Conservation (phyloP, 2,797 vertebrate genomes). For the Brotula barbata region DNA sequence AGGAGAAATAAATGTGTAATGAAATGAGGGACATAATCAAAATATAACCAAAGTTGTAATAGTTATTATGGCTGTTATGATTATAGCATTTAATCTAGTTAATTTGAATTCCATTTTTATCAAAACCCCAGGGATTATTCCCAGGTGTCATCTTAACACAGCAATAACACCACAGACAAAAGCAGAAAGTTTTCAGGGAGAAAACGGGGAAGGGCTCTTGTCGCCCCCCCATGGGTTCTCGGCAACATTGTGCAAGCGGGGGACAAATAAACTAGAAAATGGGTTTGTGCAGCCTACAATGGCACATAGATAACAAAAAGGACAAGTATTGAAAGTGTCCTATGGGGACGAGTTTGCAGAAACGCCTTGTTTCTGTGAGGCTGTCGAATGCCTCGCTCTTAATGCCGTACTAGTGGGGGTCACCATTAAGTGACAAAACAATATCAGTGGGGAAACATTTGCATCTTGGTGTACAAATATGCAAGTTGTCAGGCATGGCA, state of each 20-base stretch:
- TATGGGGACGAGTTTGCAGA: slow-evolving; percentile 64
- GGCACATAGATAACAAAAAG: slow-evolving; percentile 71
- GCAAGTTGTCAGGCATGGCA: slow-evolving; percentile 80
- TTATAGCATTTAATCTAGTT: slow-evolving; percentile 64
- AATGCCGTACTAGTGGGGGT: slow-evolving; percentile 70
- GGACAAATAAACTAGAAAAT: slow-evolving; percentile 77
- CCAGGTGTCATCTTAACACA: slow-evolving; percentile 69
- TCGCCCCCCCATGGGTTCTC: slow-evolving; percentile 50
- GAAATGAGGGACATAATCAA: slow-evolving; percentile 50
- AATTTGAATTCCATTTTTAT: slow-evolving; percentile 66
- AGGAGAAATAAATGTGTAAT: slow-evolving; percentile 3
- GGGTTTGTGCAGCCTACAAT: slow-evolving; percentile 74
- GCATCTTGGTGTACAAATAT: slow-evolving; percentile 73
- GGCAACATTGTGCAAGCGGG: slow-evolving; percentile 65
- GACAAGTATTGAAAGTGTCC: slow-evolving; percentile 73
- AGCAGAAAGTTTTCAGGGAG: slow-evolving; percentile 54
- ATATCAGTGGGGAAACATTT: slow-evolving; percentile 76
- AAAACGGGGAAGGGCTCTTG: slow-evolving; percentile 51
- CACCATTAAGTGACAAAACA: slow-evolving; percentile 78
- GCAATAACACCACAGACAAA: slow-evolving; percentile 65
- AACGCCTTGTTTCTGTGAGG: slow-evolving; percentile 60
- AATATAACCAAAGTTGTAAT: slow-evolving; percentile 51
- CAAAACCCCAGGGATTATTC: slow-evolving; percentile 57
- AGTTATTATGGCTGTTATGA: slow-evolving; percentile 57
- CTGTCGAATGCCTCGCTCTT: slow-evolving; percentile 58